Evolutionary conservation across 1,140 invertebrate genomes (phyloP).

Genomic region (Atta colombica): DNA sequence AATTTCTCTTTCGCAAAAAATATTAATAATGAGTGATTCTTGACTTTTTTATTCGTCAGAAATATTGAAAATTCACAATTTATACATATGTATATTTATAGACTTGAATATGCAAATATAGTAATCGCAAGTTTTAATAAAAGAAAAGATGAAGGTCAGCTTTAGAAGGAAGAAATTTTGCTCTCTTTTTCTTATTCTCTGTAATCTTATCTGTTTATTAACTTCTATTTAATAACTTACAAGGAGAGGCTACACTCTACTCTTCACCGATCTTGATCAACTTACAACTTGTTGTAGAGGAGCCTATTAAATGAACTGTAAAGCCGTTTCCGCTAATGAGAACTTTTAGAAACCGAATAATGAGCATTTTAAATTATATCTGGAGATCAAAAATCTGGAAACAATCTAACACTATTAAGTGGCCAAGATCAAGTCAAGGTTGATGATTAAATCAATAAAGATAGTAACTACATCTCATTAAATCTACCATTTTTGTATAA

Average conservation of each 20-base stretch:
- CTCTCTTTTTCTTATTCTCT: neutral
- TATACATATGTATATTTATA: neutral
- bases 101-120: neutral
- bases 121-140: neutral
- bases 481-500: too few species aligned
- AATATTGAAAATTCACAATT: neutral
- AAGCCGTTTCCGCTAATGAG: too few species aligned
- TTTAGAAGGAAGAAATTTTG: neutral
- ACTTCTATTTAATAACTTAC: neutral
- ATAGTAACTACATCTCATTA: too few species aligned
- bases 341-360: too few species aligned
- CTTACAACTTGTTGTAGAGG: too few species aligned
- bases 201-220: neutral
- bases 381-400: too few species aligned
- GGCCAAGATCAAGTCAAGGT: too few species aligned
- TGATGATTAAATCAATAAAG: too few species aligned
- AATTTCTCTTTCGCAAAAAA: neutral
- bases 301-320: too few species aligned
- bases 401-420: too few species aligned
- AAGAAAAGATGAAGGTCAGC: neutral
- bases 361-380: too few species aligned
- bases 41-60: neutral
- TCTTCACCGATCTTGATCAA: too few species aligned
- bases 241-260: neutral
- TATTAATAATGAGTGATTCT: neutral